phyloP scores from a whole-genome alignment of 2,797 vertebrate species.

The Cuniculus paca region DNA sequence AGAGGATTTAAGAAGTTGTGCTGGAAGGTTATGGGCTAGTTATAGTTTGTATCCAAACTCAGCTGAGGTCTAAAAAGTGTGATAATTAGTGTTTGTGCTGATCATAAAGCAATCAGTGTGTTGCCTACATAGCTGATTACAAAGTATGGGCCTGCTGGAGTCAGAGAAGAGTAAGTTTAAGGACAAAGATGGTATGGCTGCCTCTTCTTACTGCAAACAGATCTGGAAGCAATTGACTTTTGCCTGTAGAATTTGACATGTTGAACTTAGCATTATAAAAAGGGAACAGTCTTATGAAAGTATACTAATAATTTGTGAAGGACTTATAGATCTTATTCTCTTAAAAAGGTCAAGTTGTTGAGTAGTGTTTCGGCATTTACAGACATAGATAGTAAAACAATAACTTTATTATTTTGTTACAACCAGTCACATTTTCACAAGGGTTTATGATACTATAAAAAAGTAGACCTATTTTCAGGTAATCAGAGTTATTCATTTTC shows the following conservation, averaged over 20 bases:
- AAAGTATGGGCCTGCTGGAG: not conserved
- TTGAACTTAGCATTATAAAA: not conserved
- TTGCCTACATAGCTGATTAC: not conserved
- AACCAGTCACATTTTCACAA: conserved; percentile 9
- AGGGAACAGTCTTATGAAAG: not conserved
- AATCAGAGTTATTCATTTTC: conserved; percentile 32
- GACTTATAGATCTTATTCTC: not conserved
- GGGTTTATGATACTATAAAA: not conserved
- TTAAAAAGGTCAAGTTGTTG: not conserved
- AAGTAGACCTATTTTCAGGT: not conserved
- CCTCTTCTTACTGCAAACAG: not conserved
- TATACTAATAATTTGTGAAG: not conserved
- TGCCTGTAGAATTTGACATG: not conserved
- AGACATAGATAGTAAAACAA: conserved; percentile 2
- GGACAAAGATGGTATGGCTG: not conserved
- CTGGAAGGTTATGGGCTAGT: not conserved
- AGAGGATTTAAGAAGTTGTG: not conserved
- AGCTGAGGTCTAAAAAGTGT: not conserved
- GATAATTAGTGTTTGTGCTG: not conserved
- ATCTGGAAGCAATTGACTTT: not conserved
- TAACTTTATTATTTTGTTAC: not conserved
- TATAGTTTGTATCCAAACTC: not conserved
- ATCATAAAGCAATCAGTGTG: not conserved
- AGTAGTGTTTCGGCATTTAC: conserved; percentile 7
- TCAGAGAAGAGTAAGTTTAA: not conserved